Percentiles rank a stretch among this genome's conserved stretches.
phyloP scores from a whole-genome alignment of 2,797 vertebrate species.

The Emydoidea blandingii region DNA sequence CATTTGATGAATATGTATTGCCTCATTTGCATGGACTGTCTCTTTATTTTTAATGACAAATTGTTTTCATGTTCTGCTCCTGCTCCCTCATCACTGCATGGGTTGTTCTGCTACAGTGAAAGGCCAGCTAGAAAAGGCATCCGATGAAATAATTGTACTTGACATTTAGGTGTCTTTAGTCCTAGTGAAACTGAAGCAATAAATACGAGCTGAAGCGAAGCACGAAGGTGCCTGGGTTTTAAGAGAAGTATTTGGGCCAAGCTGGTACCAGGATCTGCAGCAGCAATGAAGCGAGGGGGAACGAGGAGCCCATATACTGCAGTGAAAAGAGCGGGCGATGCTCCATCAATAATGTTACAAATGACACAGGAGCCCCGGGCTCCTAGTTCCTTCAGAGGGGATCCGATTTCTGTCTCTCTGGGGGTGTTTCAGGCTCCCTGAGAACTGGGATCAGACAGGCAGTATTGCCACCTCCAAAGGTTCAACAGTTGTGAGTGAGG shows the following conservation, averaged over 20 bases:
- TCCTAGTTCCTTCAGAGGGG: background rate
- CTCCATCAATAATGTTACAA: background rate
- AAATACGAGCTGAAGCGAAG: background rate
- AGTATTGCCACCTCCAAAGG: background rate
- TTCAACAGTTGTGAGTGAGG: background rate
- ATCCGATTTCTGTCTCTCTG: background rate
- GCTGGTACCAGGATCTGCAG: rapidly evolving
- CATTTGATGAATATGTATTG: background rate
- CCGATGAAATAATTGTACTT: background rate
- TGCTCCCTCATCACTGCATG: background rate
- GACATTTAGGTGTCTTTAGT: rapidly evolving
- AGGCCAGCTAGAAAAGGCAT: background rate
- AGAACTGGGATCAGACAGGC: background rate
- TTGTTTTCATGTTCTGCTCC: background rate
- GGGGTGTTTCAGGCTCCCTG: background rate
- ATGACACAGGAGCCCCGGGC: background rate
- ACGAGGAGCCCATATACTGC: background rate
- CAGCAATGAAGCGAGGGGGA: background rate
- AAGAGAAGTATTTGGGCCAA: background rate
- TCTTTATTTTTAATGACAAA: background rate
- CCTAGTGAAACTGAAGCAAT: rapidly evolving
- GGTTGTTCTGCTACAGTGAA: background rate
- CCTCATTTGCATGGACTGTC: background rate
- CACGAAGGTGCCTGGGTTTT: background rate
- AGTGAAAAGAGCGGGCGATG: background rate